A percentile compares a stretch with the other conserved stretches of the same genome.
Evolutionary conservation across 2,113 vertebrate species (phyloP).

Genomic region (Nesoenas mayeri): DNA sequence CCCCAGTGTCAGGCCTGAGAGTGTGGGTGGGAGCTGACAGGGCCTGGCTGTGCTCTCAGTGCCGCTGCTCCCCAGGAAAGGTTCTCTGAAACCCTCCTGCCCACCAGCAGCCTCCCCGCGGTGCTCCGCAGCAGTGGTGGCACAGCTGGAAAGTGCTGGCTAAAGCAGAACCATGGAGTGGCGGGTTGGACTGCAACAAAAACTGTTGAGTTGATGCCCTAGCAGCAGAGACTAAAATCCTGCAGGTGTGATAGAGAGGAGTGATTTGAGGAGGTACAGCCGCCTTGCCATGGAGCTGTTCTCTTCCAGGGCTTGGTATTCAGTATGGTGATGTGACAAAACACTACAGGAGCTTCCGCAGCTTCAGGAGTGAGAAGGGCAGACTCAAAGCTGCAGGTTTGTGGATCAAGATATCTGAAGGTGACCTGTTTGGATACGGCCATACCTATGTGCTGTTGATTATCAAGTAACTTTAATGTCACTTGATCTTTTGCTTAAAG

Average conservation of each 20-base stretch:
- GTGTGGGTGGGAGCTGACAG: fast-evolving
- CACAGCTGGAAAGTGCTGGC: not conserved
- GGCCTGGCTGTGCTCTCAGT: fast-evolving
- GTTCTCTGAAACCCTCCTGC: not conserved
- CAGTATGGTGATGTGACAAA: not conserved
- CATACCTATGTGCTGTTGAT: not conserved
- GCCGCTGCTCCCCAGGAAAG: not conserved
- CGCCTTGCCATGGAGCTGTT: not conserved
- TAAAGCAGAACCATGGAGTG: not conserved
- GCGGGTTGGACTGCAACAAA: not conserved
- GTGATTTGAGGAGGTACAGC: not conserved
- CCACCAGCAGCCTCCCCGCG: not conserved
- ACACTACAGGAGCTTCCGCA: not conserved
- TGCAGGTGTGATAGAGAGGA: fast-evolving
- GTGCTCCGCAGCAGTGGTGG: fast-evolving
- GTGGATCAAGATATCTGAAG: not conserved
- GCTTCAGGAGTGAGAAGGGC: not conserved
- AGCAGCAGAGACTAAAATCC: not conserved
- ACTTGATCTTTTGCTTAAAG: slow-evolving; percentile 7
- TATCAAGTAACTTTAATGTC: not conserved
- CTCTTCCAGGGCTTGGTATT: not conserved
- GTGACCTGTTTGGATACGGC: not conserved
- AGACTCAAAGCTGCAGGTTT: not conserved
- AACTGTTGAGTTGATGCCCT: not conserved
- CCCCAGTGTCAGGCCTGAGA: not conserved